Base-by-base conservation (phyloP, 2,797 vertebrate genomes). In the Limnodromus scolopaceus region DNA sequence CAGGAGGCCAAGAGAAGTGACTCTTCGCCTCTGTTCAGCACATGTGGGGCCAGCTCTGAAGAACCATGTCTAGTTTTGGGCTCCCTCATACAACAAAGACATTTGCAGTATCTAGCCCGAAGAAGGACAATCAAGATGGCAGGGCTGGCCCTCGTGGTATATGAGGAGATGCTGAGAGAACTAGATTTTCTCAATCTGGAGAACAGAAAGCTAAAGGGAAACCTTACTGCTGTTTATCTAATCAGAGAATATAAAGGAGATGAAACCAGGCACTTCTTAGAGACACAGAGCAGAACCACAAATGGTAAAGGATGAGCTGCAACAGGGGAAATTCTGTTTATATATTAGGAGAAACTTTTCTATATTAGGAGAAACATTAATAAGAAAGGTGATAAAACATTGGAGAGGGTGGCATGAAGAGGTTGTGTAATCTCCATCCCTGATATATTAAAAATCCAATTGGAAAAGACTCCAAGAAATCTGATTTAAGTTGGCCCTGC, bases 281-380 rank as follows among this genome's bases (percentile, higher is more conserved):
- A 71, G 64, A 58, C 41, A 49, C 5, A 75, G 6, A 76, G 34
- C 9, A 28, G 30, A 58, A 64, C 2, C 51, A 39, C 24, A 68
- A 61, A 65, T 25, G 19, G 2, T 5, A 49, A 85, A 76, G 16
- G 4, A 30, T 0, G 0, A 89, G 6, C 6, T 77, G 8, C 7
- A 87, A 10, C 7, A 7, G 39, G 20, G 36, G 28, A 70, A 94
- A 58, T 53, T 72, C 41, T 39, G 27, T 24, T 71, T n/a, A 6
- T 10, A 8, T 4, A 7, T 64, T 71, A n/a, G 0, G 1, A 55
- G 10, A 78, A 89, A 43, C 11, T 27, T 49, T 14, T 49, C 15
- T 9, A 11, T 4, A 6, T 64, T 71, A 34, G 0, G 2, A 57
- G 11, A 82, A 89, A 43, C 13, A 65, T 27, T 46, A 4, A 32